A percentile compares a stretch with the other conserved stretches of the same genome.
Evolutionary conservation across 2,888 invertebrate species (phyloP).

Genomic region (Kryphioiulus occultus): DNA sequence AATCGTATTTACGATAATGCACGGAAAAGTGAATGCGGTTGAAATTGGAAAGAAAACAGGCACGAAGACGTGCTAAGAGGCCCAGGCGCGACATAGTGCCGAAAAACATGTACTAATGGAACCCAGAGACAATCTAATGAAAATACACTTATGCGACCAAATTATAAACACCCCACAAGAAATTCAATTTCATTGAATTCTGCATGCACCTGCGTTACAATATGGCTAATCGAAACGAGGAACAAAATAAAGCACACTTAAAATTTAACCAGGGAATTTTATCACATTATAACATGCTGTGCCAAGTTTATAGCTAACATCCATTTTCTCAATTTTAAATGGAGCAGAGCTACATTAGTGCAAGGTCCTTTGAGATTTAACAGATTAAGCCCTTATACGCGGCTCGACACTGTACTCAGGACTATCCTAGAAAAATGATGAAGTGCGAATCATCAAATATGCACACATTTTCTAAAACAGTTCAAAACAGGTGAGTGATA

Average conservation of each 20-base stretch:
- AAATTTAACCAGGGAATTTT: background rate
- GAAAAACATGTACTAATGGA: background rate
- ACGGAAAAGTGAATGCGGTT: background rate
- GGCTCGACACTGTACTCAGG: no score
- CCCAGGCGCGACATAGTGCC: background rate
- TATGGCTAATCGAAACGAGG: background rate
- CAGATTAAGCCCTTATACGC: background rate
- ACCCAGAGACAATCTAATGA: background rate
- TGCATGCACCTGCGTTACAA: background rate
- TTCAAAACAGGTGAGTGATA: no score
- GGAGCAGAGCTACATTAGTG: background rate
- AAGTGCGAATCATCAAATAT: no score
- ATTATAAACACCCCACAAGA: background rate
- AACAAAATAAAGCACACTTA: background rate
- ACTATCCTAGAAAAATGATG: background rate
- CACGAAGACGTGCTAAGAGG: background rate
- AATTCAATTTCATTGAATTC: background rate
- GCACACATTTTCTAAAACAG: background rate
- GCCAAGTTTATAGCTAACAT: background rate
- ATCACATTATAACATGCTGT: background rate
- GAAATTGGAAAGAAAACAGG: background rate
- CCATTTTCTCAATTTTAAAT: background rate
- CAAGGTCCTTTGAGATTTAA: background rate
- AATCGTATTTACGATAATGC: constrained; percentile 32
- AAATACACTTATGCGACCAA: background rate